Percentiles rank a stretch among this genome's conserved stretches.
phyloP scores from a whole-genome alignment of 2,113 vertebrate species.

The Reinhardtius hippoglossoides region DNA sequence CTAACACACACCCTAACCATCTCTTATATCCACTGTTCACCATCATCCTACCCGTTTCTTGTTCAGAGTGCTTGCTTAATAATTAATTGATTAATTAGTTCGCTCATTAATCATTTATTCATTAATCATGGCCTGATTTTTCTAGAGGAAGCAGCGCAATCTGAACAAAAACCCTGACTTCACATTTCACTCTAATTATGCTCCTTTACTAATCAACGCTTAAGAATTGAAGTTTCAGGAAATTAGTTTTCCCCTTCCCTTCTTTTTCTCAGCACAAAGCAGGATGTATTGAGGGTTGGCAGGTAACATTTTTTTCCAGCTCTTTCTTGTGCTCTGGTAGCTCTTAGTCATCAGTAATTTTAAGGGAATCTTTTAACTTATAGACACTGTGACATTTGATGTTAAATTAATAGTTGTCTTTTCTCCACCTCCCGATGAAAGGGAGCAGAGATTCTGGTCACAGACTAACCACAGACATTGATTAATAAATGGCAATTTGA shows the following conservation, averaged over 20 bases:
- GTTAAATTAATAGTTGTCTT: conserved; percentile 68
- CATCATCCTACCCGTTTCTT: conserved; percentile 70
- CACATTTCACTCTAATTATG: conserved; percentile 86
- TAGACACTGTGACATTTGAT: conserved; percentile 61
- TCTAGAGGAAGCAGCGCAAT: conserved; percentile 82
- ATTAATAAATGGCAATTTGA: conserved; percentile 74
- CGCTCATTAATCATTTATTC: conserved; percentile 86
- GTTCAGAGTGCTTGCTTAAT: conserved; percentile 83
- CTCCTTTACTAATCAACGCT: conserved; percentile 84
- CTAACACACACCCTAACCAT: conserved; percentile 57
- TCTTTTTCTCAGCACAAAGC: conserved; percentile 74
- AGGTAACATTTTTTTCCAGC: conserved; percentile 62
- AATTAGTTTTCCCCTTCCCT: conserved; percentile 77
- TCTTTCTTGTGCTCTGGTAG: conserved; percentile 55
- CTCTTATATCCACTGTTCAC: conserved; percentile 70
- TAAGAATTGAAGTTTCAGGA: conserved; percentile 84
- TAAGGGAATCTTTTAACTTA: conserved; percentile 64
- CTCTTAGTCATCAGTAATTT: conserved; percentile 75
- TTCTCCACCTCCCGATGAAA: conserved; percentile 32
- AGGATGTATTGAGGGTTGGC: conserved; percentile 76
- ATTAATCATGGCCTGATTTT: conserved; percentile 86
- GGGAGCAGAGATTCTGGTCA: conserved; percentile 37
- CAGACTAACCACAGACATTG: conserved; percentile 59
- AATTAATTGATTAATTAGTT: conserved; percentile 88
- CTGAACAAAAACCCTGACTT: conserved; percentile 81